Percentiles rank a stretch among this genome's conserved stretches.
These are phyloP conservation scores for Sebastes hopkinsi DNA, from an alignment of 2,797 vertebrate genomes.

Conservation along the genomic window DNA sequence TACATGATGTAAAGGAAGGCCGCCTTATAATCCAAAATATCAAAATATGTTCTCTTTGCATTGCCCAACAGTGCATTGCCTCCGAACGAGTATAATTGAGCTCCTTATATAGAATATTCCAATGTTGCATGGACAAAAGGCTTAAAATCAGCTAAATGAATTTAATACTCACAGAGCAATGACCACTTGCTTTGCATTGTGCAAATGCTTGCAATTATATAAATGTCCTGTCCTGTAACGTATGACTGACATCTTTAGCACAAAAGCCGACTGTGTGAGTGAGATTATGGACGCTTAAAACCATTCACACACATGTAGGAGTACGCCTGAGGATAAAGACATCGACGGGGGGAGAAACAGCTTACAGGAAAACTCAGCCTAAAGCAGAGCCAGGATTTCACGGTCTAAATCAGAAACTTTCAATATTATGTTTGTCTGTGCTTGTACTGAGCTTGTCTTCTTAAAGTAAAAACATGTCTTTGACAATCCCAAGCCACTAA, in stretches of 20 bases:
- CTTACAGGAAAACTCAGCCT: slow-evolving; percentile 1
- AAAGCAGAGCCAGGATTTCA: background rate
- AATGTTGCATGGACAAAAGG: background rate
- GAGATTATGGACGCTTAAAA: background rate
- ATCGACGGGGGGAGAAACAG: background rate
- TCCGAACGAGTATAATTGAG: background rate
- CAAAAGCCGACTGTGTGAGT: background rate
- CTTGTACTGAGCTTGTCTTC: background rate
- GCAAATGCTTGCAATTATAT: background rate
- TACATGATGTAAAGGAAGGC: background rate
- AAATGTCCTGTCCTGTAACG: background rate
- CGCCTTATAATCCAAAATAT: background rate
- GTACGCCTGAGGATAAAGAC: background rate
- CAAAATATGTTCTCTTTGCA: background rate
- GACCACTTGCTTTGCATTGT: background rate
- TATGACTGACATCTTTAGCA: background rate
- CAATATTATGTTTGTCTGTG: background rate
- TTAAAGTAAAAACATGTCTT: background rate
- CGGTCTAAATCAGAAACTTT: background rate
- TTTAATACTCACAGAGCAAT: background rate
- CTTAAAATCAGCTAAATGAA: background rate
- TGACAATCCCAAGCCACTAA: background rate
- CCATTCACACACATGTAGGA: background rate
- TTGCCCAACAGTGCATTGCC: background rate
- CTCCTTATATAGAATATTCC: background rate